Percentiles rank a stretch among this genome's conserved stretches.
Conservation (phyloP, 1,140 invertebrate genomes). For the Zaprionus davidi region DNA sequence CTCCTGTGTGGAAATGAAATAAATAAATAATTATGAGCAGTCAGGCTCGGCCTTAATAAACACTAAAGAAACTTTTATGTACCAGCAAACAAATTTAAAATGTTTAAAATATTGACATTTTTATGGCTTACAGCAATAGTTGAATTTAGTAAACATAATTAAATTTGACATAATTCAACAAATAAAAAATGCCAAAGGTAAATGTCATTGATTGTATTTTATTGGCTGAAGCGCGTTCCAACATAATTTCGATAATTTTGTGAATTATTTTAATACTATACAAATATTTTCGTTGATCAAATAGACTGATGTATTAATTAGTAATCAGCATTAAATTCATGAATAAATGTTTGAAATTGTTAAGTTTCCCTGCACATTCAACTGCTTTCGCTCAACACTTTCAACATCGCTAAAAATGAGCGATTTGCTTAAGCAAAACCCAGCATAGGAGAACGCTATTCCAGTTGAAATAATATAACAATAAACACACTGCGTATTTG, state of each 20-base stretch:
- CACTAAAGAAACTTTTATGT: conserved; percentile 1
- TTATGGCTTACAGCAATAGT: not conserved
- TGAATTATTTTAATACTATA: not conserved
- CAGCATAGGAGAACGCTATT: not conserved
- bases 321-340: not conserved
- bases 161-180: not conserved
- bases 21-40: conserved; percentile 77
- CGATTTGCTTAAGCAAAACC: not conserved
- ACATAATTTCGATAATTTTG: not conserved
- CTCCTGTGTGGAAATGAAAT: conserved; percentile 31
- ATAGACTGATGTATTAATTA: not conserved
- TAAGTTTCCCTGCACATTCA: not conserved
- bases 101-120: not conserved
- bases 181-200: not conserved
- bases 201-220: not conserved
- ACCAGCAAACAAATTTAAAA: conserved; percentile 4
- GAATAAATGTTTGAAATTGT: not conserved
- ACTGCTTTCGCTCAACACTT: not conserved
- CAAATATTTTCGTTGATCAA: not conserved
- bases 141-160: conserved; percentile 12
- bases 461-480: conserved; percentile 1
- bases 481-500: not conserved
- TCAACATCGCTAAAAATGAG: not conserved
- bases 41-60: conserved; percentile 40
- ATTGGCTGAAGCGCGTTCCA: not conserved